Percentiles rank a stretch among this genome's conserved stretches.
Conservation (phyloP, 2,797 vertebrate genomes). For the Paramormyrops hopkinsi region DNA sequence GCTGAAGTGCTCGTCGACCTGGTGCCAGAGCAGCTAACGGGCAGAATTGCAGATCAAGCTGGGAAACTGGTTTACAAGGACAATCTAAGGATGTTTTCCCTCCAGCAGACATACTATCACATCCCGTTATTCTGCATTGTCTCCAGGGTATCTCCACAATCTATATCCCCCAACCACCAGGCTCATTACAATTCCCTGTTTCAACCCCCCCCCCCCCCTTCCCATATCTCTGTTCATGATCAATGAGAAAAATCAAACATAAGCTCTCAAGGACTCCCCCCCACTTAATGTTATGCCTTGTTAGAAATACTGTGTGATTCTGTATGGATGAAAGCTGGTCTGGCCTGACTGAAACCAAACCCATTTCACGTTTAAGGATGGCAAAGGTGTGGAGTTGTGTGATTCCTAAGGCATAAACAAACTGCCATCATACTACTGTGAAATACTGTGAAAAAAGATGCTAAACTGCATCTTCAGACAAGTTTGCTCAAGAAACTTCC, state of each 20-base stretch:
- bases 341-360: background rate
- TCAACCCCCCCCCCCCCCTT: background rate
- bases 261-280: background rate
- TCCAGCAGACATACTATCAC: background rate
- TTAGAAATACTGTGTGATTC: background rate
- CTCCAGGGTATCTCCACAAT: background rate
- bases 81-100: background rate
- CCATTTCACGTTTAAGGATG: background rate
- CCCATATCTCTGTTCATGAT: background rate
- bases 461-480: background rate
- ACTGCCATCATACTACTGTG: background rate
- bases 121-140: background rate
- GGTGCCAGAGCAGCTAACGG: background rate
- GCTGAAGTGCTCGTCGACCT: background rate
- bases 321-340: background rate
- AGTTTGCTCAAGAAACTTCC: background rate
- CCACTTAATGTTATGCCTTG: background rate
- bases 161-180: background rate
- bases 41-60: background rate
- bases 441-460: background rate
- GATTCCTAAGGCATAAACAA: background rate
- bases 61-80: background rate
- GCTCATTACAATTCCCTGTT: background rate
- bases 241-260: background rate
- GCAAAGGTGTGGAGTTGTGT: background rate